Evolutionary conservation across 1,140 invertebrate genomes (phyloP).

Genomic region (Zaprionus kolodkinae): DNA sequence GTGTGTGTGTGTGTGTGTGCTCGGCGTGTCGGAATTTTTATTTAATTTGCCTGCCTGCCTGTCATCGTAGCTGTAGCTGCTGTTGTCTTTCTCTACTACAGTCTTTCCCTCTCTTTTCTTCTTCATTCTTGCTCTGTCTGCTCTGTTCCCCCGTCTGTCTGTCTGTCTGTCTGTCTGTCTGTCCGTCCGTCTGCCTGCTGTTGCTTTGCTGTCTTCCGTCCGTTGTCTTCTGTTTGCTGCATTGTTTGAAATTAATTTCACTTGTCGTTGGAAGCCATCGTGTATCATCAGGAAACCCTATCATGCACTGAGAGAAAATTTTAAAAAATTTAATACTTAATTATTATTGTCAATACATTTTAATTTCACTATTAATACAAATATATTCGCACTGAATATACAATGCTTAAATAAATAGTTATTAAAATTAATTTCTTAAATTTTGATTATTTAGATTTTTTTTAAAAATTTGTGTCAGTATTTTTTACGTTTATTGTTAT

Average conservation of each 20-base stretch:
- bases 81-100: constrained; percentile 13
- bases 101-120: constrained; percentile 3
- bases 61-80: constrained; percentile 32
- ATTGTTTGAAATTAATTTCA: constrained; percentile 82
- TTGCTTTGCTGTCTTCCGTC: constrained; percentile 40
- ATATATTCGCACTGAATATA: too few relatives aligned
- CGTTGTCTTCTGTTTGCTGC: constrained; percentile 71
- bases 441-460: too few relatives aligned
- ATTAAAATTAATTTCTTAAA: too few relatives aligned
- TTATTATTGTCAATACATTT: too few relatives aligned
- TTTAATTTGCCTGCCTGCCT: constrained; percentile 69
- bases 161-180: constrained; percentile 56
- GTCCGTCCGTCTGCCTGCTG: constrained; percentile 55
- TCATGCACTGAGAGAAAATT: constrained; percentile 14
- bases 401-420: too few relatives aligned
- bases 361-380: too few relatives aligned
- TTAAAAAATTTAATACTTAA: too few relatives aligned
- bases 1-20: neutral
- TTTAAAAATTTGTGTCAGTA: too few relatives aligned
- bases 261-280: constrained; percentile 62
- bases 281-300: constrained; percentile 11
- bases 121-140: constrained; percentile 22
- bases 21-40: constrained; percentile 76
- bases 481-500: too few relatives aligned
- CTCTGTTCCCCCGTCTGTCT: constrained; percentile 55